Evolutionary conservation across 1,140 invertebrate genomes (phyloP), one percentile per base, ranked within the genome.

Genomic region (Drosophila rufa): DNA sequence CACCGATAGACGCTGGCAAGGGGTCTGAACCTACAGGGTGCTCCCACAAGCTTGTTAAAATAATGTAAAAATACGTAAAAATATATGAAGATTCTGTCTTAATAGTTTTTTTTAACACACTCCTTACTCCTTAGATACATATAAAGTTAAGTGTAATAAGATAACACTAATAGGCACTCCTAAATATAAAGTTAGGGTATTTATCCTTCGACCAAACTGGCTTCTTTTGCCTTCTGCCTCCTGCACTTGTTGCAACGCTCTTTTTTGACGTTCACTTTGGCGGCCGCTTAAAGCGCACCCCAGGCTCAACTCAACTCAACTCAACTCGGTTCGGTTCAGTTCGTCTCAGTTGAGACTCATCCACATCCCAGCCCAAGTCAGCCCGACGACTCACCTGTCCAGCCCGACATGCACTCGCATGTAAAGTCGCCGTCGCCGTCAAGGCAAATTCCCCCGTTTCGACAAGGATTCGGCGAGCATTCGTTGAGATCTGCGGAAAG

Each of bases 401-500:
- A 97, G n/a, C 95, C 96, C 65, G 95, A 95, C 55, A 94, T 94
- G 91, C 96, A 97, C 62, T 95, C 94, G 85, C 96, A 97, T 67
- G 95, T 95, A 92, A 96, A 97, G 79, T 96, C 95, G 36, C 95
- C 96, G 59, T 96, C 94, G 33, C 94, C 94, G 92, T 97, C 96
- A 25, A 95, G 94, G 92, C 97, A 97, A 42, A 95, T 96, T 36
- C 95, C 96, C 68, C 96, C 96, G 87, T 97, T 96, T 67, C 94
- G 94, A 82, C 97, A 97, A 30, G 96, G 96, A 83, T 94, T 94
- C 46, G 94, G 94, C 57, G 93, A 93, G 92, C 97, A 98, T 84
- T 98, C 97, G 92, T 98, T 95, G 19, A 97, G 95, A 92, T 98
- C 96, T 96, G 93, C 36, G 94, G 93, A 75, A 87, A 90, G 82